A percentile compares a stretch with the other conserved stretches of the same genome.
Conservation (phyloP, 2,888 invertebrate genomes). For the Iphiclides podalirius region DNA sequence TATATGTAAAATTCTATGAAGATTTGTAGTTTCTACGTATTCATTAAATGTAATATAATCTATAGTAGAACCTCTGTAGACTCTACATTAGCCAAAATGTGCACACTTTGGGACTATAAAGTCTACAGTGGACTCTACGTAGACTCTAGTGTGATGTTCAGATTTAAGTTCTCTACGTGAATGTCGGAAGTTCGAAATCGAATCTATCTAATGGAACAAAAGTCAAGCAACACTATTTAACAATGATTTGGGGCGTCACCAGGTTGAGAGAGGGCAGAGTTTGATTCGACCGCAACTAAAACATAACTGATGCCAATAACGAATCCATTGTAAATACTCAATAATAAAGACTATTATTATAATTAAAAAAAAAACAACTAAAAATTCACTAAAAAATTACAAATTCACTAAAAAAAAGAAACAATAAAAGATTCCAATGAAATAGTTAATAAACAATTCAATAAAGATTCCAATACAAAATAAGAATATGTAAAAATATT, state of each 20-base stretch:
- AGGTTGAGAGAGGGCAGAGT: constrained; percentile 27
- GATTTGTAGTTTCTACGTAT: too few species aligned
- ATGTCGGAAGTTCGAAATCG: constrained; percentile 8
- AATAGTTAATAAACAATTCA: neutral
- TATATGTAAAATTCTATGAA: too few species aligned
- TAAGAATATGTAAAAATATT: neutral
- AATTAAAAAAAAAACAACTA: too few species aligned
- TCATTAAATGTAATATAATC: too few species aligned
- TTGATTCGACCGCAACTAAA: neutral
- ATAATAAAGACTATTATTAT: neutral
- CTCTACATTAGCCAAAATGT: too few species aligned
- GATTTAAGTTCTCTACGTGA: constrained; percentile 2
- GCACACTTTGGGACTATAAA: too few species aligned
- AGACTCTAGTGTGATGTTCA: constrained; percentile 1
- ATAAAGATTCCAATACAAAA: neutral
- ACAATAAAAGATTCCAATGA: too few species aligned
- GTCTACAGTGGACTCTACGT: neutral
- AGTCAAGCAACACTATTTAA: constrained; percentile 55
- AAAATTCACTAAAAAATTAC: too few species aligned
- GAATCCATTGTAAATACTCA: neutral
- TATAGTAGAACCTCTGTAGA: too few species aligned
- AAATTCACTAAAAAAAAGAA: too few species aligned
- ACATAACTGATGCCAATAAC: neutral
- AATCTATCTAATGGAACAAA: constrained; percentile 60
- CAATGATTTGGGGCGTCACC: constrained; percentile 40